Conservation (phyloP, 2,113 vertebrate genomes). For the Cromileptes altivelis region DNA sequence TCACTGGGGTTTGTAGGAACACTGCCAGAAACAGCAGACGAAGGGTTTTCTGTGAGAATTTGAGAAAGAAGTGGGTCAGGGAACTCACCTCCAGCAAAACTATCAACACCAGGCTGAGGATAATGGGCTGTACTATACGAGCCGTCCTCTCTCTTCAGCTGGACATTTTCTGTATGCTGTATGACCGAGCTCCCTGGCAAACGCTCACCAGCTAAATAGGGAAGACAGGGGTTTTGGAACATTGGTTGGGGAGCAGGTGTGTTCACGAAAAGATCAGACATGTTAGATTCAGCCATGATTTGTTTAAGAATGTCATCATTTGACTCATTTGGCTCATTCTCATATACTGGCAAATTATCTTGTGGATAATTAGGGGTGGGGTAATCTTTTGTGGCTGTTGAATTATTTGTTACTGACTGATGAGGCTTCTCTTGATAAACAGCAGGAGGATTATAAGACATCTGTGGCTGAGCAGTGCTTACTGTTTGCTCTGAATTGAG, state of each 20-base stretch:
- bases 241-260: conserved; percentile 81
- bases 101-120: conserved; percentile 82
- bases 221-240: conserved; percentile 69
- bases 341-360: conserved; percentile 76
- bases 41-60: conserved; percentile 81
- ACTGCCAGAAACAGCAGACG: conserved; percentile 55
- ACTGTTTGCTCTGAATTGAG: conserved; percentile 90
- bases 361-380: conserved; percentile 84
- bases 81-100: conserved; percentile 78
- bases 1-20: conserved; percentile 56
- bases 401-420: conserved; percentile 84
- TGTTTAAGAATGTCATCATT: conserved; percentile 90
- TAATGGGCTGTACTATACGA: conserved; percentile 73
- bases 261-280: conserved; percentile 85
- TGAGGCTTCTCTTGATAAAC: conserved; percentile 87
- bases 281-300: conserved; percentile 88
- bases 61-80: conserved; percentile 83
- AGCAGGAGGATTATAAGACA: conserved; percentile 80
- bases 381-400: conserved; percentile 81
- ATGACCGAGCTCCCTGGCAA: conserved; percentile 80
- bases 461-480: conserved; percentile 80
- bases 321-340: conserved; percentile 74
- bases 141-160: conserved; percentile 67
- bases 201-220: conserved; percentile 55
- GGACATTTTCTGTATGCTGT: conserved; percentile 79